Evolutionary conservation across 2,797 vertebrate genomes (phyloP).

Genomic region (Falco berigora): DNA sequence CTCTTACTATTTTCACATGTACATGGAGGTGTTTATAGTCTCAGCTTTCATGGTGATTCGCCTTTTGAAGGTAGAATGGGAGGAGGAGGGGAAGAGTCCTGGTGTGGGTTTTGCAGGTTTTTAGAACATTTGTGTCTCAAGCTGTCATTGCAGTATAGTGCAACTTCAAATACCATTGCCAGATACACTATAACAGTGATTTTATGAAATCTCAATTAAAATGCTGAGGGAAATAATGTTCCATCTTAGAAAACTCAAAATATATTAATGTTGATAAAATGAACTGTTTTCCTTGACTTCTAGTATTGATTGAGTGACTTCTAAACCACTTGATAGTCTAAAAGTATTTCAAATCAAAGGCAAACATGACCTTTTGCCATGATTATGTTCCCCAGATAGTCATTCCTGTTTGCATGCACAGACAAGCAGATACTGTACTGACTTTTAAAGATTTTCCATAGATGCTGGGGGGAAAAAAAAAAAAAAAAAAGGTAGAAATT

Average conservation of each 20-base stretch:
- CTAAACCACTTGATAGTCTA: constrained; percentile 52
- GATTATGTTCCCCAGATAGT: constrained; percentile 31
- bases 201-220: constrained; percentile 10
- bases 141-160: background rate
- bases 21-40: background rate
- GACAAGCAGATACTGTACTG: constrained; percentile 12
- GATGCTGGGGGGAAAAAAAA: background rate
- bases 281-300: constrained; percentile 32
- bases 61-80: background rate
- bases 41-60: background rate
- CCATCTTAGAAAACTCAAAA: background rate
- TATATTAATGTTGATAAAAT: constrained; percentile 19
- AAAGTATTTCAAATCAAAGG: constrained; percentile 54
- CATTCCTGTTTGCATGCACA: constrained; percentile 18
- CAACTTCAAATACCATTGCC: background rate
- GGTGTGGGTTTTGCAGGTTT: background rate
- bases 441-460: constrained; percentile 3
- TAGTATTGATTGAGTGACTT: constrained; percentile 49
- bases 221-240: background rate
- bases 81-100: background rate
- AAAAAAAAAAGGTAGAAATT: background rate
- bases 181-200: background rate
- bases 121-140: background rate
- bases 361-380: constrained; percentile 55
- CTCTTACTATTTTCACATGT: background rate